Evolutionary conservation across 2,797 vertebrate genomes (phyloP).

Genomic region (Chiloscyllium punctatum): DNA sequence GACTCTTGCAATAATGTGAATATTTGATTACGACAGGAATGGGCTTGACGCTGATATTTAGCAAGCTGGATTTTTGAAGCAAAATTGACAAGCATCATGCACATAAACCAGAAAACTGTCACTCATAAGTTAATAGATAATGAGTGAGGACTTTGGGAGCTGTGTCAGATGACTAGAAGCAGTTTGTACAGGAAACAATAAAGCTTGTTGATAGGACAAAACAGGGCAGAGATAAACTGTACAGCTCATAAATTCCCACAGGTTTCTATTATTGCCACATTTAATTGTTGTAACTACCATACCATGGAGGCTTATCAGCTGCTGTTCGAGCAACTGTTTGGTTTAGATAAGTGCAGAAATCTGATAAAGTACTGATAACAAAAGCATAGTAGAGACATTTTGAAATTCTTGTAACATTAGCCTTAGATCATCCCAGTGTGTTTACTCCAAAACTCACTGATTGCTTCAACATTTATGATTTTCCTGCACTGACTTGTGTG

Average conservation of each 20-base stretch:
- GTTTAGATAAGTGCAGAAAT: slow-evolving; percentile 59
- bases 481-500: neutral
- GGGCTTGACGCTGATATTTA: neutral
- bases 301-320: slow-evolving; percentile 57
- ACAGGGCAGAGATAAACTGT: slow-evolving; percentile 48
- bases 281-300: slow-evolving; percentile 57
- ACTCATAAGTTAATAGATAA: neutral
- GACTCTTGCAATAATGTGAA: neutral
- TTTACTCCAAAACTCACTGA: neutral
- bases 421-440: neutral
- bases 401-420: neutral
- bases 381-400: slow-evolving; percentile 38
- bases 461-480: neutral
- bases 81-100: neutral
- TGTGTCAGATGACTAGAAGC: neutral
- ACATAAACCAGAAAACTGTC: neutral
- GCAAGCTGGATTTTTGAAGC: neutral
- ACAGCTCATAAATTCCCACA: slow-evolving; percentile 39
- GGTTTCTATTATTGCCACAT: slow-evolving; percentile 47
- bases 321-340: slow-evolving; percentile 63
- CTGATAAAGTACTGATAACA: slow-evolving; percentile 58
- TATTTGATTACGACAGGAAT: neutral
- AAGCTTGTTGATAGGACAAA: neutral
- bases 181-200: neutral
- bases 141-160: neutral